Base-by-base conservation (phyloP, 2,888 invertebrate genomes). In the Artemia sp. region DNA sequence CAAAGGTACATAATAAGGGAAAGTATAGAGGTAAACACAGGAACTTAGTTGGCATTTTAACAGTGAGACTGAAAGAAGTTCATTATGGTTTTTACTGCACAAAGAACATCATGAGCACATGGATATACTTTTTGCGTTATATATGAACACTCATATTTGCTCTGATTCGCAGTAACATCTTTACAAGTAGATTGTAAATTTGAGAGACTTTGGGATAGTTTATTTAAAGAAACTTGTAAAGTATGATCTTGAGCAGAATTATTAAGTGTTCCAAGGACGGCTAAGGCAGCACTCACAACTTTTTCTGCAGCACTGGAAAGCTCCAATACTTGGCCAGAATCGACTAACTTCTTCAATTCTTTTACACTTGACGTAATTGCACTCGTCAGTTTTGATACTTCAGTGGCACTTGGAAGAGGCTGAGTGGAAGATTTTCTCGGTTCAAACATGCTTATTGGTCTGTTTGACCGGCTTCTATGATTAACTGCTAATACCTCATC, bases 371-470 rank as follows among this genome's bases (percentile, higher is more conserved):
- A 19, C 9, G 64, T 58, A 58, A 58, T 24, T 58, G 24, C 64
- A 58, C 64, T 24, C n/a, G 64, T 10, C 14, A 58, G 64, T 24
- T 58, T 58, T 24, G 24, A 58, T 19, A 58, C 14, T 24, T 58
- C 64, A 24, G 64, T 24, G n/a, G n/a, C 14, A 9, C 14, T 58
- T 24, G 64, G 64, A n/a, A 58, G 24, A 58, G 64, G 64, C 64
- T 58, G 64, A 24, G 64, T 58, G 14, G 64, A 58, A 8, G 64
- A 24, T 24, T 24, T 58, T n/a, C 71, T 66, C n/a, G 71, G 67
- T 38, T 71, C 71, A 50, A 66, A 71, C 71, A 71, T 71, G 58
- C 71, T 70, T 50, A 70, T 51, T 4, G 70, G 70, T 12, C 70
- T 38, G 12, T 51, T 19, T 9, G 51, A 52, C 12, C 38, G 24